phyloP scores from a whole-genome alignment of 2,113 vertebrate species.

The Cynoglossus semilaevis region DNA sequence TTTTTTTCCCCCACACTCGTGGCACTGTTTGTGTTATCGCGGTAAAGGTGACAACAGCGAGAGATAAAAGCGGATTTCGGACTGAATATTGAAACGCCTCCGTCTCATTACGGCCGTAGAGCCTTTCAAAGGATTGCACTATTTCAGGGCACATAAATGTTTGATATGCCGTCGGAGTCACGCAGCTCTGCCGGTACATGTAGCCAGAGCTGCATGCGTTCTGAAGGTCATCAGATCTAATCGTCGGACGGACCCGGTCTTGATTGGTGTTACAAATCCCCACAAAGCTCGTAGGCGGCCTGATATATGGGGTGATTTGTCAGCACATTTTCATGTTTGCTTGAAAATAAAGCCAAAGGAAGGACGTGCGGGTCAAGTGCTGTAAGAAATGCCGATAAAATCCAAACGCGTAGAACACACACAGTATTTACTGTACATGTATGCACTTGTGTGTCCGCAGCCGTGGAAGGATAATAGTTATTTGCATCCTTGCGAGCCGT shows the following conservation, averaged over 20 bases:
- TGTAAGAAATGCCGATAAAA: constrained; percentile 24
- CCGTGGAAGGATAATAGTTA: constrained; percentile 11
- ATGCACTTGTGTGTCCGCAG: not conserved
- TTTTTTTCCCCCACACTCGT: too few species aligned
- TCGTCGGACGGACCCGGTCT: constrained; percentile 41
- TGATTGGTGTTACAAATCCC: constrained; percentile 45
- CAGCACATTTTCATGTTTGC: constrained; percentile 57
- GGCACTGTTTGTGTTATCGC: constrained; percentile 32
- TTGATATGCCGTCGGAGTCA: constrained; percentile 51
- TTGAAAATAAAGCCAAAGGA: constrained; percentile 45
- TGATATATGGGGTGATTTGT: constrained; percentile 21
- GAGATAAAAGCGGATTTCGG: constrained; percentile 37
- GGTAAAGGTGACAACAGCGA: constrained; percentile 25
- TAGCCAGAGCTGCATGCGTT: constrained; percentile 41
- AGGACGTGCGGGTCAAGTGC: constrained; percentile 39
- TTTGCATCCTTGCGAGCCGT: constrained; percentile 40
- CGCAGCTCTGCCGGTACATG: constrained; percentile 24
- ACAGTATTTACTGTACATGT: not conserved
- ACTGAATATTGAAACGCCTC: constrained; percentile 14
- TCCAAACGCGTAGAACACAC: constrained; percentile 9
- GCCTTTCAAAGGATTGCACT: constrained; percentile 44
- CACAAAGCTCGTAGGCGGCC: constrained; percentile 22
- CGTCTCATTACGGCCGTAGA: constrained; percentile 26
- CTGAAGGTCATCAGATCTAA: constrained; percentile 66
- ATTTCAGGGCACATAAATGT: constrained; percentile 58